phyloP scores from a whole-genome alignment of 2,888 invertebrate species.

The Agonopterix subpropinquella region DNA sequence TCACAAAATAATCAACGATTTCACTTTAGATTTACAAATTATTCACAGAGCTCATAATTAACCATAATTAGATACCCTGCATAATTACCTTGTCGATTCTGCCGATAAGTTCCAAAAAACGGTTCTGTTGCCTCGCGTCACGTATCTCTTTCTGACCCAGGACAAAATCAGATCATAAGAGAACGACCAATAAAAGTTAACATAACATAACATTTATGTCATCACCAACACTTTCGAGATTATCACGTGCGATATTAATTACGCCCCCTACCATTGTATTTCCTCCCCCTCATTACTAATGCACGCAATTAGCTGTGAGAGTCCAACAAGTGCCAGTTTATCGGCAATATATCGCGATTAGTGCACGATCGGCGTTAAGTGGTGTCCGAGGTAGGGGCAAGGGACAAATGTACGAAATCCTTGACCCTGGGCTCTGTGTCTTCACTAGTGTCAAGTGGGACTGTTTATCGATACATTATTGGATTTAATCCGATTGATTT shows the following conservation, averaged over 20 bases:
- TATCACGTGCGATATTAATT: constrained; percentile 46
- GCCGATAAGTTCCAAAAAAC: too few relatives aligned
- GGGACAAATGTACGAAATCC: constrained; percentile 36
- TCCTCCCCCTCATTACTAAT: constrained; percentile 58
- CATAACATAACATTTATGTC: background rate
- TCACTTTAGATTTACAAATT: too few relatives aligned
- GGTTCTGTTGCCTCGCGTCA: too few relatives aligned
- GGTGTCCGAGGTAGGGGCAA: constrained; percentile 38
- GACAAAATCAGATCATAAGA: too few relatives aligned
- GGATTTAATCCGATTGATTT: background rate
- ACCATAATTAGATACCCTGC: too few relatives aligned
- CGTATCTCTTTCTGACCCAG: too few relatives aligned
- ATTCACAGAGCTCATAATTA: too few relatives aligned
- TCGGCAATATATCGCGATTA: constrained; percentile 63
- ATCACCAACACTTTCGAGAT: constrained; percentile 15
- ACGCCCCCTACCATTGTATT: constrained; percentile 20
- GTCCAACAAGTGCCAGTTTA: constrained; percentile 41
- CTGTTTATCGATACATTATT: background rate
- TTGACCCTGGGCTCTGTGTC: constrained; percentile 46
- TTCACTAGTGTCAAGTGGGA: constrained; percentile 58
- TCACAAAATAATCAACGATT: too few relatives aligned
- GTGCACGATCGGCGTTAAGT: constrained; percentile 59
- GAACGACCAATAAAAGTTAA: background rate
- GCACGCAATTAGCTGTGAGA: constrained; percentile 61
- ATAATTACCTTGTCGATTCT: too few relatives aligned